Conservation (phyloP, 2,113 vertebrate species). For the Hemicordylus capensis region DNA sequence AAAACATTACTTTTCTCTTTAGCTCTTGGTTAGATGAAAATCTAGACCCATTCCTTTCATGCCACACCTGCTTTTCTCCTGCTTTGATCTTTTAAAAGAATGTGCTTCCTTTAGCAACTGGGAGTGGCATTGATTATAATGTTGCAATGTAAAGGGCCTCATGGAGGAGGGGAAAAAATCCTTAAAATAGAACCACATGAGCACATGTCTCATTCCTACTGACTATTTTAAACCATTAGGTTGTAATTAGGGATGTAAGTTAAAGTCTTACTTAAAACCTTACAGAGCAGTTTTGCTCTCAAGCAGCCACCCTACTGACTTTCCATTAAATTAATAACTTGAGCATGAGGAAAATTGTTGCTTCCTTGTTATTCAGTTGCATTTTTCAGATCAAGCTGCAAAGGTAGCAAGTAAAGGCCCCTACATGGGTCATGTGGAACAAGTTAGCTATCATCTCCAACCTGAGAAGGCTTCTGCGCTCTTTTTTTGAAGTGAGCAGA, state of each 20-base stretch:
- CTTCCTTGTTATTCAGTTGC: background rate
- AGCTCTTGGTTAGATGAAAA: background rate
- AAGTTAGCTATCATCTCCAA: background rate
- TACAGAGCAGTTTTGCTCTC: background rate
- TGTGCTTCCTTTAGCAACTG: background rate
- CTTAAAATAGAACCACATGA: background rate
- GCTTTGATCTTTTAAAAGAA: background rate
- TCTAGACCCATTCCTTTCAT: background rate
- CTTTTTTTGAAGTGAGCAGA: no score
- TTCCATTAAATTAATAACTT: background rate
- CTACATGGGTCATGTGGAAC: background rate
- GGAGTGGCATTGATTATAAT: background rate
- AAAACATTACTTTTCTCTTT: background rate
- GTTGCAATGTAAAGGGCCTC: background rate
- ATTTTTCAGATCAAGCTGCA: background rate
- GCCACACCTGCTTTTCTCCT: background rate
- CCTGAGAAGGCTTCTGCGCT: no score
- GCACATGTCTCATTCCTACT: constrained; percentile 6
- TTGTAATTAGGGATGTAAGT: constrained; percentile 36
- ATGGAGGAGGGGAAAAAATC: background rate
- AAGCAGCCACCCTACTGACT: background rate
- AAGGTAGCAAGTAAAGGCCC: background rate
- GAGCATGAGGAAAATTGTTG: background rate
- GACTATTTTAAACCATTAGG: constrained; percentile 18
- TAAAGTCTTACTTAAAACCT: constrained; percentile 23